These are phyloP conservation scores for Prochilodus magdalenae DNA, from an alignment of 2,113 vertebrate species.

Conservation along the genomic window DNA sequence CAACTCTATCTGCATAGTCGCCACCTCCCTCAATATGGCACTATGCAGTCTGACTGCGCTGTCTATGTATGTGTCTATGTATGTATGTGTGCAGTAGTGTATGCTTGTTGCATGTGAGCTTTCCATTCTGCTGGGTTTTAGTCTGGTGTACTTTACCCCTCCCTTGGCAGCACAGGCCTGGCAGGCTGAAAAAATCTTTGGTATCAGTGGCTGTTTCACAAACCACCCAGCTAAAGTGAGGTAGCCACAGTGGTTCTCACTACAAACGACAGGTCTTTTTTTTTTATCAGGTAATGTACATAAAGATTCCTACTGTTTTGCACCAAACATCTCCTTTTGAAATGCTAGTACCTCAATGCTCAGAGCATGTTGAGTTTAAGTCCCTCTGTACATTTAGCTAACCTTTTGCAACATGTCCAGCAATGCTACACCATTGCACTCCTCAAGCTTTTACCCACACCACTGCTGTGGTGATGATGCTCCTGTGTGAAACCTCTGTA, in stretches of 20 bases:
- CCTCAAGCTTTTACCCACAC: conserved; percentile 61
- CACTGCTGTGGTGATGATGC: conserved; percentile 12
- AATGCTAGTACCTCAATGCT: conserved; percentile 71
- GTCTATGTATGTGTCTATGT: conserved; percentile 53
- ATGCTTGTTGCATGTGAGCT: conserved; percentile 5
- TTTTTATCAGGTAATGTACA: conserved; percentile 63
- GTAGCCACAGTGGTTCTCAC: conserved; percentile 96
- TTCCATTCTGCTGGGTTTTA: conserved; percentile 12
- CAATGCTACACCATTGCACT: conserved; percentile 79
- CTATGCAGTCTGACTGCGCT: conserved; percentile 78
- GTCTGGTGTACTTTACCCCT: conserved; percentile 23
- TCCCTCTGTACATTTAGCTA: conserved; percentile 62
- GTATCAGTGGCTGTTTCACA: conserved; percentile 96
- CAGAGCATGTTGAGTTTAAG: conserved; percentile 74
- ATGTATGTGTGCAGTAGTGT: conserved; percentile 15
- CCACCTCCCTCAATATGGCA: conserved; percentile 74
- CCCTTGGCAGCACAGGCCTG: conserved; percentile 84
- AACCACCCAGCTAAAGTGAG: conserved; percentile 96
- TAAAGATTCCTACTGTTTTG: conserved; percentile 68
- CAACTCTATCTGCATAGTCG: conserved; percentile 81
- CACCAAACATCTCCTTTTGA: conserved; percentile 65
- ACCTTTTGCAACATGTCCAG: conserved; percentile 76
- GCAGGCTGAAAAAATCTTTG: conserved; percentile 96
- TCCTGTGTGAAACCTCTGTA: conserved; percentile 30
- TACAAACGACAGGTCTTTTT: conserved; percentile 87